Evolutionary conservation across 2,113 vertebrate species (phyloP), one percentile per base, ranked within the genome.

Genomic region (Oplegnathus fasciatus): DNA sequence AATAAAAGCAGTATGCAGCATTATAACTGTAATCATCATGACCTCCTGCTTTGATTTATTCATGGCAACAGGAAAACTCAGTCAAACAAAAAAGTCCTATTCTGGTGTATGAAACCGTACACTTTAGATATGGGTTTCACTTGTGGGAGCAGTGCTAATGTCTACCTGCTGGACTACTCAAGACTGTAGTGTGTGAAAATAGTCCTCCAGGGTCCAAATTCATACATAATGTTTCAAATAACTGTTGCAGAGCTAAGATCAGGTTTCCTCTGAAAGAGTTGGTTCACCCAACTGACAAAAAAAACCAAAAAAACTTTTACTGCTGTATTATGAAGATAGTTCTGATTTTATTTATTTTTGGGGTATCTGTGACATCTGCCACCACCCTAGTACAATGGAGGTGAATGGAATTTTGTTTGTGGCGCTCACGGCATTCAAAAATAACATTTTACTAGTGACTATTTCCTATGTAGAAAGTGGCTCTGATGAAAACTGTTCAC

Each of bases 61-160:
- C 46, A 89, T 78, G 75, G 52, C 15, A 84, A 88, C 87, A 90
- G 67, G 72, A 57, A 86, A 90, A 89, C 48, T 84, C 80, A 82
- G 62, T 90, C 70, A 86, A 83, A 85, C 61, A 69, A 13, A 13
- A 62, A 84, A 57, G 28, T 70, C 17, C 28, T n/a, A 32, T 6
- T 76, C 9, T 77, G 13, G 48, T 55, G n/a, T 48, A 48, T 44
- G 32, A 67, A 61, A 64, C 28, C 6, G 1, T 14, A 44, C 8
- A 17, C 50, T 46, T 66, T 22, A 80, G 0, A 71, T 71, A 22
- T 40, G 46, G 9, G 58, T 77, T 67, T 77, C 13, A 28, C 54
- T 28, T 1, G 2, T 48, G n/a, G 46, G 8, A 54, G n/a, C 44
- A 58, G 9, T 55, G 18, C 22, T 46, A 44, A 64, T 46, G 42